Evolutionary conservation across 2,888 invertebrate genomes (phyloP).

Genomic region (Dryocosmus kuriphilus): DNA sequence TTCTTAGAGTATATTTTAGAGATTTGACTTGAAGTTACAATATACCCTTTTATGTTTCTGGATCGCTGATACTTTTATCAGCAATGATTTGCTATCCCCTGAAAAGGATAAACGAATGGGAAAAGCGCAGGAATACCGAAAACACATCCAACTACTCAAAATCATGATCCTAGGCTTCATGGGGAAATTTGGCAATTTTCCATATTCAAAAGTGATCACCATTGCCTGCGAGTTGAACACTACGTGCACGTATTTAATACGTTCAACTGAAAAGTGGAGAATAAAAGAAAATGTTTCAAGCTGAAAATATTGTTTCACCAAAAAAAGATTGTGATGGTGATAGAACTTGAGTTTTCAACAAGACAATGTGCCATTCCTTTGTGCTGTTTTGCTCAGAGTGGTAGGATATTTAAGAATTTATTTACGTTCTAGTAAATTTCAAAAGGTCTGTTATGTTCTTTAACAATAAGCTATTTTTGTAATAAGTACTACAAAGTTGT

Average conservation of each 20-base stretch:
- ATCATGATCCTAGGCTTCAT: conserved; percentile 57
- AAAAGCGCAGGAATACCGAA: conserved; percentile 78
- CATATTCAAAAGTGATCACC: neutral
- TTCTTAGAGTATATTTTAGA: conserved; percentile 82
- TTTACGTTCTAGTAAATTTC: conserved; percentile 36
- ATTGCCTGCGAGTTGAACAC: neutral
- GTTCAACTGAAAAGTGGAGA: neutral
- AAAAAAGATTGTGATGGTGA: conserved; percentile 7
- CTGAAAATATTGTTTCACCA: conserved; percentile 11
- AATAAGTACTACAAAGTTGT: too few relatives aligned
- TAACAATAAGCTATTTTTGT: neutral
- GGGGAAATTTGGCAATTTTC: neutral
- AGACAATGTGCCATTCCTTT: conserved; percentile 17
- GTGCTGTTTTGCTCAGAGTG: neutral
- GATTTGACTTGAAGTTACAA: conserved; percentile 87
- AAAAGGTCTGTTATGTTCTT: neutral
- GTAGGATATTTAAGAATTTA: too few relatives aligned
- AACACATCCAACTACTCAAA: conserved; percentile 48
- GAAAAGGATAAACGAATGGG: conserved; percentile 92
- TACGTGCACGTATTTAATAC: neutral
- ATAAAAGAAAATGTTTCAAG: neutral
- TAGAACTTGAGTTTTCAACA: conserved; percentile 2
- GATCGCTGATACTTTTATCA: too few relatives aligned
- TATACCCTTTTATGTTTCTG: conserved; percentile 91
- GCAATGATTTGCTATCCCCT: too few relatives aligned